A percentile compares a stretch with the other conserved stretches of the same genome.
Conservation (phyloP, 2,888 invertebrate genomes). For the Ischnus inquisitorius region DNA sequence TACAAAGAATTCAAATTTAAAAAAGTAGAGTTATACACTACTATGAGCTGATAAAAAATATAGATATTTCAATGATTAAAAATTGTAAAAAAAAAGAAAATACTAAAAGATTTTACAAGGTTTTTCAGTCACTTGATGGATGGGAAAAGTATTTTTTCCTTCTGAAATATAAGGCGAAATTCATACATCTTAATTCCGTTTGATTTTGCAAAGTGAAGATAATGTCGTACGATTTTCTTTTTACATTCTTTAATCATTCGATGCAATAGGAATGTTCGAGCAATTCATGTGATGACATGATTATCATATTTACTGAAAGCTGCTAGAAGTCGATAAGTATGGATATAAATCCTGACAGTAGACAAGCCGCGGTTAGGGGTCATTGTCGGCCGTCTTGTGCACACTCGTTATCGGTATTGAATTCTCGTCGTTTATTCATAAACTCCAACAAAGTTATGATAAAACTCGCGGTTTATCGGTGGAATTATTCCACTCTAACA, state of each 20-base stretch:
- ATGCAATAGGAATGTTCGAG: not conserved
- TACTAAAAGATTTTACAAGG: no score
- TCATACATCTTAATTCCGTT: not conserved
- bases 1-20: not conserved
- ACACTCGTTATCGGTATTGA: conserved; percentile 35
- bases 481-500: not conserved
- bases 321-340: not conserved
- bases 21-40: not conserved
- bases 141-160: no score
- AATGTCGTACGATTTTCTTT: not conserved
- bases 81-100: no score
- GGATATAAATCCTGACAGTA: not conserved
- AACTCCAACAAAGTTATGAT: conserved; percentile 5
- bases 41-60: not conserved
- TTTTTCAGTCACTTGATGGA: no score
- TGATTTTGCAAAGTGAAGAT: not conserved
- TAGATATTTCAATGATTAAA: not conserved
- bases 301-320: not conserved
- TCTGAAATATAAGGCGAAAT: no score
- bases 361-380: conserved; percentile 10
- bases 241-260: not conserved
- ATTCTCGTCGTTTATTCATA: conserved; percentile 4
- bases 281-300: not conserved
- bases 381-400: conserved; percentile 33
- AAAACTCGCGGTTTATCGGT: not conserved